These are phyloP conservation scores for Anaspis maculata DNA, from an alignment of 2,888 invertebrate species.

Conservation along the genomic window DNA sequence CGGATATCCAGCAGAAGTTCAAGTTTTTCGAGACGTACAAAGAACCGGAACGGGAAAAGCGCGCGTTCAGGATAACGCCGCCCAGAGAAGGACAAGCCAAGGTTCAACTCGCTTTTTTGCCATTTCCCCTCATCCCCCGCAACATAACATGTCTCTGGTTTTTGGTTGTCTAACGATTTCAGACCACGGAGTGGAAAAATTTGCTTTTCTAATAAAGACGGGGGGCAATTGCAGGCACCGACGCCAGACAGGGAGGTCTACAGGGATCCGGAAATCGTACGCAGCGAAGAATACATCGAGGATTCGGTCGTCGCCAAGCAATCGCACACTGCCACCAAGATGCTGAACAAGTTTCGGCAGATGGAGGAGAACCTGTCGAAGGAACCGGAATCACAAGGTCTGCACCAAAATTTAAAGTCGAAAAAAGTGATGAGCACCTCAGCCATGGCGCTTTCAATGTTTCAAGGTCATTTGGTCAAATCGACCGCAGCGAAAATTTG, in stretches of 20 bases:
- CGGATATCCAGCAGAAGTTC: slow-evolving; percentile 78
- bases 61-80: slow-evolving; percentile 80
- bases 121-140: no score
- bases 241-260: slow-evolving; percentile 67
- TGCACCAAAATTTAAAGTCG: no score
- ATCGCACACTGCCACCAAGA: slow-evolving; percentile 71
- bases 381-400: slow-evolving; percentile 40
- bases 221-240: slow-evolving; percentile 49
- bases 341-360: slow-evolving; percentile 82
- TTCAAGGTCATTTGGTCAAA: no score
- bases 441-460: no score
- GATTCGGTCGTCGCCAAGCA: slow-evolving; percentile 47
- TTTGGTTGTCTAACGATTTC: no score
- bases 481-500: no score
- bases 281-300: slow-evolving; percentile 51
- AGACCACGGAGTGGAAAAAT: no score
- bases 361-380: slow-evolving; percentile 66
- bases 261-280: slow-evolving; percentile 63
- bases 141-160: no score
- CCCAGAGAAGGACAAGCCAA: slow-evolving; percentile 71
- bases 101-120: slow-evolving; percentile 34
- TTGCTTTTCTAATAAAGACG: no score
- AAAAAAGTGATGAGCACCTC: no score
- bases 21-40: slow-evolving; percentile 86
- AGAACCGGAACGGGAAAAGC: slow-evolving; percentile 59